Evolutionary conservation across 2,113 vertebrate genomes (phyloP).

Genomic region (Caranx ignobilis): DNA sequence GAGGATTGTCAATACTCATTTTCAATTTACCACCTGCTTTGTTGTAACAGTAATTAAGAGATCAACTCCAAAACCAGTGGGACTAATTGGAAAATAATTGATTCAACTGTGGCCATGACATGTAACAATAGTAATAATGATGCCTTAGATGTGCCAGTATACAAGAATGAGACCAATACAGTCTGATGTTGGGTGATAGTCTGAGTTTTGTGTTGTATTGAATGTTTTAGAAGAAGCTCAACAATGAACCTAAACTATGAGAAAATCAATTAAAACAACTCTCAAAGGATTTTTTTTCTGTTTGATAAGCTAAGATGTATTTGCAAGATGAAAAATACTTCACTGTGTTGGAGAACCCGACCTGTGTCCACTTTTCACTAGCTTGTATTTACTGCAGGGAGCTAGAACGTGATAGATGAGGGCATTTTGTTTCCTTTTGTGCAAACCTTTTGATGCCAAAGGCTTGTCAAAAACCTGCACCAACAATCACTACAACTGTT

Average conservation of each 20-base stretch:
- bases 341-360: slow-evolving; percentile 2
- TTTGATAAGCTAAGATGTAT: background rate
- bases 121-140: background rate
- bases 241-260: background rate
- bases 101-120: background rate
- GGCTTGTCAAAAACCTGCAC: slow-evolving; percentile 59
- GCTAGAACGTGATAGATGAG: slow-evolving; percentile 47
- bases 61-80: background rate
- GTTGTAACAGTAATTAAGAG: background rate
- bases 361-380: slow-evolving; percentile 39
- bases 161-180: background rate
- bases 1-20: background rate
- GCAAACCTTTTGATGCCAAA: slow-evolving; percentile 58
- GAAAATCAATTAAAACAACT: background rate
- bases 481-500: slow-evolving; percentile 56
- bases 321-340: slow-evolving; percentile 9
- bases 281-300: background rate
- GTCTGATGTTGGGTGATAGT: background rate
- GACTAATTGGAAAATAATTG: background rate
- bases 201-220: too few relatives aligned
- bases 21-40: background rate
- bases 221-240: background rate
- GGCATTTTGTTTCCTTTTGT: slow-evolving; percentile 62
- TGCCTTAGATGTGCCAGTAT: background rate
- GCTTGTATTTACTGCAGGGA: slow-evolving; percentile 46